Evolutionary conservation across 2,113 vertebrate species (phyloP), one percentile per base, ranked within the genome.

Genomic region (Regulus satrapa): DNA sequence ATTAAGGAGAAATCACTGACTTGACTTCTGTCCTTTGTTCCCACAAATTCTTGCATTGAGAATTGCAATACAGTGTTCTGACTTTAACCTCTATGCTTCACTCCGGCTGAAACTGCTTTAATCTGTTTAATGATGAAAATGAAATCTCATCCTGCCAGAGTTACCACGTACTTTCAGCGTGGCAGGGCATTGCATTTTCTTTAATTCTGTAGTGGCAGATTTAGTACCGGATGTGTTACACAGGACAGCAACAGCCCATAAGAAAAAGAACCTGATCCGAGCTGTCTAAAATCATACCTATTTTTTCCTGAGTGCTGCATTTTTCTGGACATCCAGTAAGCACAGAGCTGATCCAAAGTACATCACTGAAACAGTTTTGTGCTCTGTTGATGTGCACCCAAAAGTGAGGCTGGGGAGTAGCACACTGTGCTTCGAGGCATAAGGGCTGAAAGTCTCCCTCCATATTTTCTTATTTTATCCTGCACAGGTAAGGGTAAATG

Each of bases 371-470:
- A 11, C 1, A 1, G 9, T 45, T 77, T 48, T 49, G 59, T 8
- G 6, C 87, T 4, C 20, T 45, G 43, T 45, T 17, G 62, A 45
- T 74, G 52, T 26, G 66, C 64, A 46, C 58, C 84, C 87, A 61
- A 79, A 66, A 5, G 26, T 25, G 72, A 68, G 59, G 91, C 56
- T 43, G 51, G 38, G 46, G 21, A 59, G 61, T n/a, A 1, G 4
- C 43, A 74, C 51, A 17, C 16, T 0, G 10, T 43, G 13, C 23
- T 64, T 46, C 66, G 8, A 45, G 45, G 40, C 13, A 24, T 12
- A 31, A 94, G 75, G 81, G 38, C 94, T 96, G 75, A 89, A 95
- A 61, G 11, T 56, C 88, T 75, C 87, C 77, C 78, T 91, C 72
- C 4, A 1, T 28, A 21, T 90, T 95, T 95, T 82, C 89, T 49